Percentiles rank a stretch among this genome's conserved stretches.
Evolutionary conservation across 2,888 invertebrate genomes (phyloP).

Genomic region (Lasioglossum pauxillum): DNA sequence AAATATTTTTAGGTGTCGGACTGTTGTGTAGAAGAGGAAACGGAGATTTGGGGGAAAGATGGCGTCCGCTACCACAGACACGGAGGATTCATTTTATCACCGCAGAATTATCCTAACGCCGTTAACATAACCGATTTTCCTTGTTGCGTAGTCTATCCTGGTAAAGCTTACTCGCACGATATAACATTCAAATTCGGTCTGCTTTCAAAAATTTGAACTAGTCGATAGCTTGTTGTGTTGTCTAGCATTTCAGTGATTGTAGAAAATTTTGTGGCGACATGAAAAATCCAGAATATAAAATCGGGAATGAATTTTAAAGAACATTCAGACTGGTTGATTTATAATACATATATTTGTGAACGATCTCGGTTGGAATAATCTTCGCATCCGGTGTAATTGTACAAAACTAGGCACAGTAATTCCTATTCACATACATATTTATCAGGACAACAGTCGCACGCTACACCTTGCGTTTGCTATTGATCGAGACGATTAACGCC

Average conservation of each 20-base stretch:
- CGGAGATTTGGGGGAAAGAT: constrained; percentile 81
- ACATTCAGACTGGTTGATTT: constrained; percentile 11
- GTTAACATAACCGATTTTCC: constrained; percentile 84
- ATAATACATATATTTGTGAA: constrained; percentile 62
- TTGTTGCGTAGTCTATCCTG: constrained; percentile 82
- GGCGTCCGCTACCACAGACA: constrained; percentile 85
- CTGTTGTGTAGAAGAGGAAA: neutral
- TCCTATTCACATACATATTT: constrained; percentile 65
- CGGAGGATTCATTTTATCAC: constrained; percentile 86
- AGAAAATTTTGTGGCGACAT: neutral
- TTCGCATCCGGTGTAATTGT: constrained; percentile 48
- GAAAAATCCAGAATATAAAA: neutral
- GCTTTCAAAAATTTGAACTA: constrained; percentile 19
- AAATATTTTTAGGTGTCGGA: constrained; percentile 9
- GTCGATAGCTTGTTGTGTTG: neutral
- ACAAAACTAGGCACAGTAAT: constrained; percentile 59
- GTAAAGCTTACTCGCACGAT: constrained; percentile 83
- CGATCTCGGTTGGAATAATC: constrained; percentile 43
- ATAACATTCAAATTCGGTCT: constrained; percentile 84
- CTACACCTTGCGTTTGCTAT: neutral
- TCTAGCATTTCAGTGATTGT: neutral
- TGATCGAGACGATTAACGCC: constrained; percentile 10
- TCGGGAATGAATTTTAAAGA: neutral
- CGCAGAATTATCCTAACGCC: constrained; percentile 87
- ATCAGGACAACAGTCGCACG: constrained; percentile 32